Percentiles rank a stretch among this genome's conserved stretches.
phyloP scores from a whole-genome alignment of 2,888 invertebrate species.

The Agonum fuliginosum region DNA sequence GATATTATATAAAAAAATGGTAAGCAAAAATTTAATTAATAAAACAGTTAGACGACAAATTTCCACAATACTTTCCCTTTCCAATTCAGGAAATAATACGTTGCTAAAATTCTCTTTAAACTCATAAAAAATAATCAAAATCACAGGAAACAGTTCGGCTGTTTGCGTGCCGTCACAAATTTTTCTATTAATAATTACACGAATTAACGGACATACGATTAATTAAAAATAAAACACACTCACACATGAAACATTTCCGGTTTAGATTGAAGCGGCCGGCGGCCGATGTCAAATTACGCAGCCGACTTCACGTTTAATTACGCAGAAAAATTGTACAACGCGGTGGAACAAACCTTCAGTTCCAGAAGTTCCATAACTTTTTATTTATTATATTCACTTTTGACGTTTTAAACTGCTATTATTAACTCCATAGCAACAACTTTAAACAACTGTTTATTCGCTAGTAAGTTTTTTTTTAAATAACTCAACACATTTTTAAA shows the following conservation, averaged over 20 bases:
- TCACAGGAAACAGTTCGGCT: conserved; percentile 33
- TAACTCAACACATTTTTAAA: too few species aligned
- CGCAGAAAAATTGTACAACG: background rate
- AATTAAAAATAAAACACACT: conserved; percentile 46
- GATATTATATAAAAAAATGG: background rate
- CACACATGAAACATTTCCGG: conserved; percentile 13
- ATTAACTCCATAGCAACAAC: too few species aligned
- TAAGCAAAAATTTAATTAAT: background rate
- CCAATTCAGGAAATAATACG: background rate
- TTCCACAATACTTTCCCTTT: conserved; percentile 15
- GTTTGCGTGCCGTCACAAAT: conserved; percentile 42
- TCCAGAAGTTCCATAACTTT: background rate
- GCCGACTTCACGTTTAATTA: conserved; percentile 27
- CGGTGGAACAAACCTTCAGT: background rate
- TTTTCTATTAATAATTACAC: conserved; percentile 20
- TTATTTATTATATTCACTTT: too few species aligned
- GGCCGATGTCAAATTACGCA: conserved; percentile 18
- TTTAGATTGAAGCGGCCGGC: background rate
- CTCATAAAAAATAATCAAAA: conserved; percentile 1
- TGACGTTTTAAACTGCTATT: too few species aligned
- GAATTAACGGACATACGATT: conserved; percentile 23
- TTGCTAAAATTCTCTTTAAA: conserved; percentile 4
- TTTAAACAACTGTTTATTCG: too few species aligned
- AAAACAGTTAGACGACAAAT: conserved; percentile 1
- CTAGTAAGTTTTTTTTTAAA: too few species aligned